Base-by-base conservation (phyloP, 92 coral and sea anemone genomes). In the Virgularia gustaviana region DNA sequence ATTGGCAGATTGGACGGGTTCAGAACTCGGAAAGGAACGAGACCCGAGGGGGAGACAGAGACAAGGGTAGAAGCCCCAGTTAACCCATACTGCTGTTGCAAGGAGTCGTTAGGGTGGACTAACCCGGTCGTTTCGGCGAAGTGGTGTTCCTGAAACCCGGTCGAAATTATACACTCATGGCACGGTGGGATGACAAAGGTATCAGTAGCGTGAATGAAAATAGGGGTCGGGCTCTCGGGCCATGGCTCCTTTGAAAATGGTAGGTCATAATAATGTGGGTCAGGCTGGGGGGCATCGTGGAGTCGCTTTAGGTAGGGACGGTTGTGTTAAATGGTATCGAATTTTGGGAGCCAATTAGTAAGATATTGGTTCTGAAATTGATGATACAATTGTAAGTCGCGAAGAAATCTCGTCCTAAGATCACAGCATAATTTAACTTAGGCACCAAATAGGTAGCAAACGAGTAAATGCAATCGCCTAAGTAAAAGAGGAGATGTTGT, bases 391-490 rank as follows among this genome's bases (percentile, higher is more conserved):
- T 23, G 34, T 65, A 88, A 27, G 22, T 36, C 15, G 81, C 85
- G 0, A 85, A 81, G 37, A 88, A 88, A 11, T 88, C 89, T 5
- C 65, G 36, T 4, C 89, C 89, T 32, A 85, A 65, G 6, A 85
- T 88, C 8, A 73, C 85, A 33, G 76, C 85, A 35, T 81, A 85
- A 15, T 81, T 32, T 24, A 88, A 42, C 18, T 65, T 51, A 4
- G 73, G 65, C 0, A 75, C 78, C 2, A 84, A 38, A 10, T 79
- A 37, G 6, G 76, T 79, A 2, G 18, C 12, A 49, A 83, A 83
- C 10, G 79, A 59, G 61, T 79, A 83, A 9, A 44, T 32, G 18
- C 43, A 51, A n/a, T 54, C 36, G 20, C 76, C 79, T 19, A 82
- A 72, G 41, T 43, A 20, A 39, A 86, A 86, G 6, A 82, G 74